Percentiles rank a stretch among this genome's conserved stretches.
These are phyloP conservation scores for Torymus aiolomorphi DNA, from an alignment of 2,888 invertebrate genomes.

Conservation along the genomic window DNA sequence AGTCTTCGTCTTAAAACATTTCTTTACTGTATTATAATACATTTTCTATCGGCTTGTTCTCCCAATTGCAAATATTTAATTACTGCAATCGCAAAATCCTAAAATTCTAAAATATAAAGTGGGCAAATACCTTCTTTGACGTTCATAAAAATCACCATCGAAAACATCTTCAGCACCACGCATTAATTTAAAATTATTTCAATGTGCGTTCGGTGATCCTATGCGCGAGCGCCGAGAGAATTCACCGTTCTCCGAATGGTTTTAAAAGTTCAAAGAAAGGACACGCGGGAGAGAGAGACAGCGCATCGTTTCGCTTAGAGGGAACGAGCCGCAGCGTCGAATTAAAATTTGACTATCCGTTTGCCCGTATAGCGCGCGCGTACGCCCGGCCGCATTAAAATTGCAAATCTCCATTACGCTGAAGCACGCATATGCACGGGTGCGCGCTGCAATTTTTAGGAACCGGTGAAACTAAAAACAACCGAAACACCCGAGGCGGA, in stretches of 20 bases:
- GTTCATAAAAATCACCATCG: too few relatives aligned
- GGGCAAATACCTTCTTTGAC: too few relatives aligned
- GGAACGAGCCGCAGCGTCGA: constrained; percentile 6
- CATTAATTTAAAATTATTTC: too few relatives aligned
- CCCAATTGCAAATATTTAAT: too few relatives aligned
- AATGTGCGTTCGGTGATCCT: too few relatives aligned
- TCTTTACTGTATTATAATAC: background rate
- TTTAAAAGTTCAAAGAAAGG: constrained; percentile 33
- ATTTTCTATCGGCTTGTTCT: background rate
- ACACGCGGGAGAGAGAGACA: background rate
- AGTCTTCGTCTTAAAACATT: background rate
- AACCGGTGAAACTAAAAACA: constrained; percentile 33
- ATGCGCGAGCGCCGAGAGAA: too few relatives aligned
- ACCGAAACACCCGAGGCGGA: background rate
- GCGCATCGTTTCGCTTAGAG: constrained; percentile 9
- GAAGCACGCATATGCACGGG: constrained; percentile 9
- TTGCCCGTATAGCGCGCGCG: background rate
- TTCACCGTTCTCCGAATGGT: too few relatives aligned
- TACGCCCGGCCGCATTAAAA: constrained; percentile 23
- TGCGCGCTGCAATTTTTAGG: constrained; percentile 26
- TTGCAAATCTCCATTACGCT: constrained; percentile 50
- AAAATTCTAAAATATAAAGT: too few relatives aligned
- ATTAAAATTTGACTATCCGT: constrained; percentile 41
- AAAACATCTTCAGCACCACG: too few relatives aligned
- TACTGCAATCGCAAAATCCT: too few relatives aligned